A percentile compares a stretch with the other conserved stretches of the same genome.
phyloP scores from a whole-genome alignment of 2,797 vertebrate genomes.

The Syndactyla subalaris region DNA sequence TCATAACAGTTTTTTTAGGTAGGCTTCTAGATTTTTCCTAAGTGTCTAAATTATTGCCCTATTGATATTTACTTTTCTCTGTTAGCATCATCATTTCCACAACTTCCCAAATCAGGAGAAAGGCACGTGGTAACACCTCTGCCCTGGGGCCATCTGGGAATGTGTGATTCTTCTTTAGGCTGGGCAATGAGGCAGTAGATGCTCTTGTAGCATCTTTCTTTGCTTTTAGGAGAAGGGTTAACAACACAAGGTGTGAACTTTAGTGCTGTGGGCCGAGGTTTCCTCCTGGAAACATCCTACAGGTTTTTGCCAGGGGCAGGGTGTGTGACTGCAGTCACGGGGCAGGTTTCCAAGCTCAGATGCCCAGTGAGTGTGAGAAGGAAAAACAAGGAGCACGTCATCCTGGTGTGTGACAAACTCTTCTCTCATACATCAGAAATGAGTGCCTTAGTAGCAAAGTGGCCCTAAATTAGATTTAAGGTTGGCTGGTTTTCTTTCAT shows the following conservation, averaged over 20 bases:
- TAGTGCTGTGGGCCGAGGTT: not conserved
- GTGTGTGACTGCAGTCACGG: not conserved
- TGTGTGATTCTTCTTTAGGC: rapidly evolving
- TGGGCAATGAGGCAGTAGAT: not conserved
- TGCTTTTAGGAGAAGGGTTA: not conserved
- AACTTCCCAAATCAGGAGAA: not conserved
- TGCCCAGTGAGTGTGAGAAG: not conserved
- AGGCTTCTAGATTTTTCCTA: not conserved
- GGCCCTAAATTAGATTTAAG: slow-evolving; percentile 28
- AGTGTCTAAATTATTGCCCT: not conserved
- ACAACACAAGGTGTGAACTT: not conserved
- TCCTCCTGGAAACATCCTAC: not conserved
- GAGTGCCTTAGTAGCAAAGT: not conserved
- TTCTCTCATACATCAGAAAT: not conserved
- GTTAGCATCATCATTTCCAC: not conserved
- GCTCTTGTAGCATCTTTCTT: not conserved
- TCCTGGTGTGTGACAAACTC: not conserved
- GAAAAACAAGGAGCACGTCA: not conserved
- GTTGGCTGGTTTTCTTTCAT: not conserved
- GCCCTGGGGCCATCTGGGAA: too few relatives aligned
- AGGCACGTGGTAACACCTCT: rapidly evolving
- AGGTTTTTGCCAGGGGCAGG: not conserved
- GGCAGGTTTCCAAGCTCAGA: not conserved
- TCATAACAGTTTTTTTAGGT: not conserved
- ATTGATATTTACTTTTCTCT: not conserved